These are phyloP conservation scores for Synergus japonicus DNA, from an alignment of 2,888 invertebrate genomes.

Conservation along the genomic window DNA sequence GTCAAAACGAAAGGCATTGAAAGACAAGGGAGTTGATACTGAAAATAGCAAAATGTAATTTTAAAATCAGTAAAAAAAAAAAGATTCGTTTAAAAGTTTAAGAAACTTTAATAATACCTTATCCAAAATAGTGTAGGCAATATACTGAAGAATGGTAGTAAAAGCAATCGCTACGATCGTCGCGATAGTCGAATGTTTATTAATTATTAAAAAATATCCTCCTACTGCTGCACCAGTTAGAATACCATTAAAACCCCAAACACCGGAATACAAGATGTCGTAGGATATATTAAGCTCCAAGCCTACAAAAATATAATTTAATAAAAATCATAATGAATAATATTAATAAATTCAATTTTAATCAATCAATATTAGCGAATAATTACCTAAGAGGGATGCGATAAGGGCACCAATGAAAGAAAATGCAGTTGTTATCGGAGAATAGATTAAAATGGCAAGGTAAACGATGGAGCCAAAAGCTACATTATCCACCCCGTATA, in stretches of 20 bases:
- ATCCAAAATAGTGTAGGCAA: constrained; percentile 64
- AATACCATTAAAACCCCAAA: constrained; percentile 77
- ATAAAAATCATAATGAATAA: background rate
- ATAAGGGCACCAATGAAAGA: constrained; percentile 73
- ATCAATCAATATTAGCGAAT: background rate
- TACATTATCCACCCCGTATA: constrained; percentile 73
- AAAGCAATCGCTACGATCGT: constrained; percentile 71
- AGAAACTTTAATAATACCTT: constrained; percentile 41
- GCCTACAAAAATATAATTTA: constrained; percentile 56
- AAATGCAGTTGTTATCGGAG: constrained; percentile 74
- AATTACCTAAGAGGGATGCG: constrained; percentile 74
- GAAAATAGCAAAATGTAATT: constrained; percentile 42
- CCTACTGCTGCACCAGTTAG: constrained; percentile 75
- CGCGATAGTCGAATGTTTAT: constrained; percentile 70
- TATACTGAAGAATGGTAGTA: constrained; percentile 72
- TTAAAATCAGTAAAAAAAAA: background rate
- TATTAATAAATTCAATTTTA: too few relatives aligned
- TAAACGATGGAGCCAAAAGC: constrained; percentile 73
- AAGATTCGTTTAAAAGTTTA: background rate
- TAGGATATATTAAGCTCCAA: constrained; percentile 63
- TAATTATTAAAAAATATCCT: constrained; percentile 74
- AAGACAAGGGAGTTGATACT: constrained; percentile 69
- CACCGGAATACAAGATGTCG: constrained; percentile 72
- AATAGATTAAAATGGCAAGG: constrained; percentile 75
- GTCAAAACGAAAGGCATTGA: constrained; percentile 73